Base-by-base conservation (phyloP, 2,888 invertebrate species). In the Cephus spinipes region DNA sequence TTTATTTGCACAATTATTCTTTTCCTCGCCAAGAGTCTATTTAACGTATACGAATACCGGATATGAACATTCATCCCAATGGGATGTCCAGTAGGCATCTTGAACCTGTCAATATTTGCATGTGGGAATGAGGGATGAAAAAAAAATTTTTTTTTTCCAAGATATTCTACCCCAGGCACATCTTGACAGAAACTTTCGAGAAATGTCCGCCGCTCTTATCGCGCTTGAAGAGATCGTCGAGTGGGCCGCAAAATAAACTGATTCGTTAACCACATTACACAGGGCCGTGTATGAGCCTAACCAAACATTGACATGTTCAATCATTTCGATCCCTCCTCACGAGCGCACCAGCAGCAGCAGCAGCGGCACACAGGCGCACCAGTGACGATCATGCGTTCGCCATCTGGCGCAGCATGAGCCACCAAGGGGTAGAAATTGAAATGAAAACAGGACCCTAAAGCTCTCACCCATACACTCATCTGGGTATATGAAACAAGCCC, bases 251-350 rank as follows among this genome's bases (percentile, higher is more conserved):
- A 85, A 88, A 87, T 86, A 89, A 89, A 90, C 88, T 85, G 87
- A 88, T 89, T 87, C 86, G 87, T 87, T 87, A 90, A 89, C 88
- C 89, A 83, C 86, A 85, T 88, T 87, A 86, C 81, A 74, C 81
- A 78, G 85, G 80, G 81, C 80, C 82, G 77, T 83, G 80, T 84
- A 84, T 82, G 85, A 86, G 83, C 86, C 87, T 86, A 83, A 85
- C 82, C 90, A 91, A 91, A 91, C 91, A 91, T 91, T 91, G 90
- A 91, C 90, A 90, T 90, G 89, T 88, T 89, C 89, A 90, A 90
- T 90, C 88, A 91, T 90, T 88, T 81, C 40, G 76, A 78, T 79
- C 74, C 69, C 77, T 77, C 81, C 77, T 71, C 71, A 30, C 69
- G 73, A 68, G 73, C 73, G 33, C 40, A 32, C 68, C 30, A 23